Conservation (phyloP, 2,113 vertebrate species). For the Oriolus oriolus region DNA sequence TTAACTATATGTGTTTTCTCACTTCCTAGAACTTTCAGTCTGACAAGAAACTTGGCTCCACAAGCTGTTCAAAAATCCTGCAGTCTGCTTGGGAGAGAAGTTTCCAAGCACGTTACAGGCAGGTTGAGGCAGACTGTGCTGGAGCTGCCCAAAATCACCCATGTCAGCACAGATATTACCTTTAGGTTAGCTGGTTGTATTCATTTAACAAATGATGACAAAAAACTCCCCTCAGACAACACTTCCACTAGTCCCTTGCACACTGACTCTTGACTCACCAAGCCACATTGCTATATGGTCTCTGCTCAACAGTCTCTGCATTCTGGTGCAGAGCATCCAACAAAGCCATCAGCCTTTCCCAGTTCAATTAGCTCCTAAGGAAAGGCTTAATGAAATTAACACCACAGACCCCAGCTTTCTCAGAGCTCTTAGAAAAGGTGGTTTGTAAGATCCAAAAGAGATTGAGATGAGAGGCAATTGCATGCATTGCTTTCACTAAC, state of each 20-base stretch:
- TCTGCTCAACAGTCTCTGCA: not conserved
- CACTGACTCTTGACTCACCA: not conserved
- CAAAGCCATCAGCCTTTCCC: not conserved
- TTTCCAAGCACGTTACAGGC: not conserved
- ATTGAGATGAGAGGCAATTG: not conserved
- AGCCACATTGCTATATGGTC: not conserved
- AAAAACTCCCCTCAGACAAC: not conserved
- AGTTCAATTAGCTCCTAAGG: not conserved
- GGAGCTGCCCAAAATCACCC: not conserved
- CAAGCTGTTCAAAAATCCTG: not conserved
- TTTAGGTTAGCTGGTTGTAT: not conserved
- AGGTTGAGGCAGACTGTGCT: not conserved
- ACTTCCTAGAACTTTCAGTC: not conserved
- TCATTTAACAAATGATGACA: not conserved
- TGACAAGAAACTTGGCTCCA: not conserved
- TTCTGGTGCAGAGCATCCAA: not conserved
- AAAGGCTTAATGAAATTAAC: not conserved
- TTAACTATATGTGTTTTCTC: not conserved
- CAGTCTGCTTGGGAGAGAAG: not conserved
- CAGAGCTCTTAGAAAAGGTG: not conserved
- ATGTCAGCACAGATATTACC: not conserved
- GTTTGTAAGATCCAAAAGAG: not conserved
- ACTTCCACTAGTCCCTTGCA: not conserved
- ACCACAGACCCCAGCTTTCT: not conserved
- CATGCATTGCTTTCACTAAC: accelerated